Evolutionary conservation across 1,140 invertebrate species (phyloP).

Genomic region (Colletes gigas): DNA sequence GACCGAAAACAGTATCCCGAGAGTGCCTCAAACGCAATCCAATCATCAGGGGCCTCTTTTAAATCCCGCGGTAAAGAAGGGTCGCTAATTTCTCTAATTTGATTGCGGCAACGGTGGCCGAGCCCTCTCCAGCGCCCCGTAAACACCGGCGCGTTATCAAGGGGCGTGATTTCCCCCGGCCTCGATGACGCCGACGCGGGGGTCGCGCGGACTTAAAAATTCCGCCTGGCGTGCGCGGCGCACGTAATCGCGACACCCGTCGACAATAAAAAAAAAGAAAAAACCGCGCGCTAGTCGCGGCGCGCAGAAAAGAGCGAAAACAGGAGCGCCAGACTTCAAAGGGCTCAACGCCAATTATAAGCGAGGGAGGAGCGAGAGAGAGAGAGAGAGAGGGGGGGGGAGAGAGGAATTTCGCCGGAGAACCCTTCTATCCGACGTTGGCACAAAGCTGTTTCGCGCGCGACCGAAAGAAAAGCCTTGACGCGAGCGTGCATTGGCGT

Average conservation of each 20-base stretch:
- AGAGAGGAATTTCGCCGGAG: constrained; percentile 22
- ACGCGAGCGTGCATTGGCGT: constrained; percentile 32
- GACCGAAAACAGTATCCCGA: constrained; percentile 15
- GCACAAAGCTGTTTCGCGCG: constrained; percentile 31
- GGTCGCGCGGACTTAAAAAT: constrained; percentile 47
- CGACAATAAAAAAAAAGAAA: no score
- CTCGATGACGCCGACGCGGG: neutral
- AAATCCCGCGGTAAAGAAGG: constrained; percentile 35
- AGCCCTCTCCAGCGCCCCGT: neutral
- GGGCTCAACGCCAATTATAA: constrained; percentile 47
- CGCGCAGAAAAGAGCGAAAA: constrained; percentile 25
- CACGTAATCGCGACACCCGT: constrained; percentile 22
- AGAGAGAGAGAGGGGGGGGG: neutral
- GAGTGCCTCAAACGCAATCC: constrained; percentile 28
- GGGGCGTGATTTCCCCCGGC: constrained; percentile 31
- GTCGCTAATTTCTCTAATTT: constrained; percentile 67
- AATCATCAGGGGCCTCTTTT: constrained; percentile 25
- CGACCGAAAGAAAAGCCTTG: constrained; percentile 33
- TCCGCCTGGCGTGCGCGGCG: constrained; percentile 29
- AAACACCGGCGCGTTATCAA: constrained; percentile 46
- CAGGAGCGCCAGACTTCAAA: constrained; percentile 59
- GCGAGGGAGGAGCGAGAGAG: neutral
- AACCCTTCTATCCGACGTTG: constrained; percentile 23
- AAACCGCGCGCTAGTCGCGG: constrained; percentile 27
- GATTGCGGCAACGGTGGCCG: constrained; percentile 33